Base-by-base conservation (phyloP, 2,888 invertebrate species). In the Tetragonisca angustula region DNA sequence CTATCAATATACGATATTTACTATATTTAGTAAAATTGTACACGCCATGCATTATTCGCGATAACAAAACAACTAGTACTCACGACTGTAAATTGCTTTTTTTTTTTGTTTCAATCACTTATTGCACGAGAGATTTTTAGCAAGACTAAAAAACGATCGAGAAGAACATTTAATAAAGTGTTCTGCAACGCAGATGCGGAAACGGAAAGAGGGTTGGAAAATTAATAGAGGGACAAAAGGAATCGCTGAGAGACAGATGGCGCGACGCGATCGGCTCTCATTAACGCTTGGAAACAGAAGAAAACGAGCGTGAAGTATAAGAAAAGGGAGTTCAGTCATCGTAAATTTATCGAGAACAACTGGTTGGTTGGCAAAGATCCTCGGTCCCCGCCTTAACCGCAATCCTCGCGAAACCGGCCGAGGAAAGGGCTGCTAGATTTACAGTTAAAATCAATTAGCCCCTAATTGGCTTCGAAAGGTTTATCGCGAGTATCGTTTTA, bases 401-500 rank as follows among this genome's bases (percentile, higher is more conserved):
- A 91, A 90, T 82, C 81, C 68, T 43, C 79, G 70, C 62, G 64
- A 73, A 77, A 72, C 79, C 81, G 77, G 71, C 77, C 82, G 82
- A 85, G 86, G 85, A 87, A 87, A 80, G 84, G 88, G 62, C 88
- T 88, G 88, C 88, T 91, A 90, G 91, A 92, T 91, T 92, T 92
- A 92, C 92, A 91, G 89, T 92, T 86, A 90, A 93, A 92, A 92
- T 92, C 93, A 93, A 93, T 93, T 93, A 93, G 91, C 87, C 74
- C 76, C 86, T 91, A 92, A 92, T 92, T 92, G 93, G 89, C 86
- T 78, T 72, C 70, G 83, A 83, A 72, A 83, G 78, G 72, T 77
- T 81, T 64, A 62, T 76, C 76, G 62, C 76, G 72, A 50, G 78
- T 84, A 85, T 87, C 82, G 87, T 81, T 87, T 89, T 87, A 89